These are phyloP conservation scores for Zaprionus gabonicus DNA, from an alignment of 1,140 invertebrate species.

Conservation along the genomic window DNA sequence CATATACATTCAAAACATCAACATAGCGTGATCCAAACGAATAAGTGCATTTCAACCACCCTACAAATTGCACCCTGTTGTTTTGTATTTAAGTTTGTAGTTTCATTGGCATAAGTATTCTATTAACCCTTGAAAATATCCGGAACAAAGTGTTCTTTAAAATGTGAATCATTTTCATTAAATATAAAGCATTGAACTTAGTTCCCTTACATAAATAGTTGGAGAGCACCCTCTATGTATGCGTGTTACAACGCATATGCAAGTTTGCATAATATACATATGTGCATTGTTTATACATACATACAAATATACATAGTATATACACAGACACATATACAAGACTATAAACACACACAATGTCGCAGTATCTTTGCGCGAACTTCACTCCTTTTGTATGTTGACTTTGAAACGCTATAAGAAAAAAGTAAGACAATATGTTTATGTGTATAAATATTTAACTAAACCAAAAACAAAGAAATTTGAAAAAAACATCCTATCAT, in stretches of 20 bases:
- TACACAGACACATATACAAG: neutral
- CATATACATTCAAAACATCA: neutral
- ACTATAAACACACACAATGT: neutral
- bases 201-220: neutral
- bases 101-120: neutral
- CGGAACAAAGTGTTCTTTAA: neutral
- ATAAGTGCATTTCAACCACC: constrained; percentile 2
- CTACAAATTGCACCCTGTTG: neutral
- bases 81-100: neutral
- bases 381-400: neutral
- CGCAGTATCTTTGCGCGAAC: neutral
- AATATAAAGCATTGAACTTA: neutral
- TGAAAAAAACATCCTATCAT: neutral
- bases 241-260: neutral
- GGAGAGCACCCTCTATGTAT: neutral
- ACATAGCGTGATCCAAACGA: constrained; percentile 1
- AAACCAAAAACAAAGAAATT: neutral
- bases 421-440: neutral
- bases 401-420: neutral
- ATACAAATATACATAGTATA: neutral
- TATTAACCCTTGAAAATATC: neutral
- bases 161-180: neutral
- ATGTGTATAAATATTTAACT: neutral
- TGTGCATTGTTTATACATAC: neutral
- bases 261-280: neutral